Conservation (phyloP, 2,113 vertebrate species). For the Ochotona curzoniae region DNA sequence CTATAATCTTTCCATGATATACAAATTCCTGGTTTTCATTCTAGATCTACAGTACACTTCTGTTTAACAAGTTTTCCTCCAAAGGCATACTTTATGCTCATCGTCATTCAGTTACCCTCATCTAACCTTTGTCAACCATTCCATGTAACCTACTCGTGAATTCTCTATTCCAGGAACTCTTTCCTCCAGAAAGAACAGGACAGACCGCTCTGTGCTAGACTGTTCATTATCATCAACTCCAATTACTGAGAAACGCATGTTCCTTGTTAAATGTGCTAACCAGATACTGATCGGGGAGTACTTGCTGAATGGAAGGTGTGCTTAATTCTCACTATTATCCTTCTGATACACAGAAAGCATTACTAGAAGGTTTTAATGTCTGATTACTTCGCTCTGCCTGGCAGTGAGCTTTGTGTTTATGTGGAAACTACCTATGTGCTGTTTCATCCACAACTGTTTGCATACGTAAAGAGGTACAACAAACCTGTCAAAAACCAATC, state of each 20-base stretch:
- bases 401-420: constrained; percentile 22
- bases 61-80: background rate
- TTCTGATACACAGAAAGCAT: constrained; percentile 42
- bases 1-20: background rate
- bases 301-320: background rate
- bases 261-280: constrained; percentile 17
- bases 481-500: background rate
- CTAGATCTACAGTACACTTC: background rate
- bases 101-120: background rate
- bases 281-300: background rate
- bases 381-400: constrained; percentile 33
- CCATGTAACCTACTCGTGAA: background rate
- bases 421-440: background rate
- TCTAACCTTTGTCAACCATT: background rate
- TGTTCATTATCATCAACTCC: constrained; percentile 7
- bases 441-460: constrained; percentile 47
- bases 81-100: background rate
- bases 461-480: background rate
- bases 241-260: background rate
- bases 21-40: background rate
- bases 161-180: background rate
- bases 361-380: constrained; percentile 27
- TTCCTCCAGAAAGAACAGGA: constrained; percentile 37
- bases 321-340: background rate
- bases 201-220: background rate